phyloP scores from a whole-genome alignment of 2,888 invertebrate genomes.

The Syrphus vitripennis region DNA sequence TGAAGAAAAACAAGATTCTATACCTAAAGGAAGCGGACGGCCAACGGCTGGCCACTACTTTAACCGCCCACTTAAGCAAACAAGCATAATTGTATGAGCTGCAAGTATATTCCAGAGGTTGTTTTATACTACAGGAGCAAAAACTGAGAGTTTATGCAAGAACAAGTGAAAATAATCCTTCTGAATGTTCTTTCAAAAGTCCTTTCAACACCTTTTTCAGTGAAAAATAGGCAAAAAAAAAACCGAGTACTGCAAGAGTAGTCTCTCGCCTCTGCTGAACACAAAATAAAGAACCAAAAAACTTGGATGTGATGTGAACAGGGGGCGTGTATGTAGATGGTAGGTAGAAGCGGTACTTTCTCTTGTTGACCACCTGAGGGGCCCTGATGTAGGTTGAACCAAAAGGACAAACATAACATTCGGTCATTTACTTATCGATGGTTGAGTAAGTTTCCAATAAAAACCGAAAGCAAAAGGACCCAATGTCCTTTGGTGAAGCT shows the following conservation, averaged over 20 bases:
- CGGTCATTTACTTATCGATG: conserved; percentile 70
- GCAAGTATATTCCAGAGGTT: neutral
- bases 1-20: neutral
- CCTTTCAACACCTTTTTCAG: conserved; percentile 63
- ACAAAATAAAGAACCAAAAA: neutral
- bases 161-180: conserved; percentile 53
- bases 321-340: neutral
- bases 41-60: neutral
- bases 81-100: conserved; percentile 62
- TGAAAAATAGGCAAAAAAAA: conserved; percentile 37
- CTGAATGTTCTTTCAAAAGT: conserved; percentile 61
- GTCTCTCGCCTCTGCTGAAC: neutral
- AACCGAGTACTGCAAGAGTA: too few relatives aligned
- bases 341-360: neutral
- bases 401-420: conserved; percentile 67
- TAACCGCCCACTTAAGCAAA: conserved; percentile 43
- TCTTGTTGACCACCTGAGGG: conserved; percentile 33
- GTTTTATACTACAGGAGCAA: too few relatives aligned
- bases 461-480: conserved; percentile 37
- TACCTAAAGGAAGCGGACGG: neutral
- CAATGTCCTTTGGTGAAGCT: too few relatives aligned
- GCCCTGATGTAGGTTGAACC: conserved; percentile 5
- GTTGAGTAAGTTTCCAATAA: conserved; percentile 68
- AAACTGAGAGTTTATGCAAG: neutral
- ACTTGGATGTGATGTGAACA: conserved; percentile 13